A percentile compares a stretch with the other conserved stretches of the same genome.
These are phyloP conservation scores for Clarias batrachus DNA, from an alignment of 2,113 vertebrate genomes.

Conservation along the genomic window DNA sequence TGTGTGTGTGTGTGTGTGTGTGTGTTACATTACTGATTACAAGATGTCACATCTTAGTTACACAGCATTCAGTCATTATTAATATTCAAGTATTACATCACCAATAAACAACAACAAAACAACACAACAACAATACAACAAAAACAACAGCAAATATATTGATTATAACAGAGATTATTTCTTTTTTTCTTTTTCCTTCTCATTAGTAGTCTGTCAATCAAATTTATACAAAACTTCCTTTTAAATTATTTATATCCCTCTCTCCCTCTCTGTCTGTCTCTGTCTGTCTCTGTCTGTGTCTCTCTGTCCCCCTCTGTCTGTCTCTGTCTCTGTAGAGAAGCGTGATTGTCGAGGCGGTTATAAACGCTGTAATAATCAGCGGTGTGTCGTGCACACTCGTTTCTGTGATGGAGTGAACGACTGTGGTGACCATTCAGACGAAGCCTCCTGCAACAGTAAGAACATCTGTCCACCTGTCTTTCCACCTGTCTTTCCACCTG, in stretches of 20 bases:
- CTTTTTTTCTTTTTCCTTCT: background rate
- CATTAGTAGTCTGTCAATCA: background rate
- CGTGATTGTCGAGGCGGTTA: slow-evolving; percentile 80
- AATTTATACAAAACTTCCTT: background rate
- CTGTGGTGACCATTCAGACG: slow-evolving; percentile 84
- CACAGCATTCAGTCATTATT: no score
- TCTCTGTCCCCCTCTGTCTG: background rate
- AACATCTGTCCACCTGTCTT: background rate
- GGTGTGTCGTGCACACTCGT: slow-evolving; percentile 74
- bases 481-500: background rate
- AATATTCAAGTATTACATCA: background rate
- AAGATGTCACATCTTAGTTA: no score
- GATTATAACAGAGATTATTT: background rate
- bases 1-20: background rate
- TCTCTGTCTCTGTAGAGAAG: slow-evolving; percentile 72
- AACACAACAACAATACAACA: background rate
- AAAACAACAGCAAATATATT: background rate
- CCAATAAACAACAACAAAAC: background rate
- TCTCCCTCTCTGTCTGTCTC: background rate
- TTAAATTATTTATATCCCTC: no score
- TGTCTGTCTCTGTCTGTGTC: slow-evolving; percentile 4
- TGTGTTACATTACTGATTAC: no score
- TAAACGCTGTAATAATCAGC: slow-evolving; percentile 77
- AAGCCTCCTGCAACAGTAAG: slow-evolving; percentile 81
- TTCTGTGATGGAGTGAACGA: slow-evolving; percentile 81